These are phyloP conservation scores for Cephonodes hylas DNA, from an alignment of 2,888 invertebrate genomes.

Conservation along the genomic window DNA sequence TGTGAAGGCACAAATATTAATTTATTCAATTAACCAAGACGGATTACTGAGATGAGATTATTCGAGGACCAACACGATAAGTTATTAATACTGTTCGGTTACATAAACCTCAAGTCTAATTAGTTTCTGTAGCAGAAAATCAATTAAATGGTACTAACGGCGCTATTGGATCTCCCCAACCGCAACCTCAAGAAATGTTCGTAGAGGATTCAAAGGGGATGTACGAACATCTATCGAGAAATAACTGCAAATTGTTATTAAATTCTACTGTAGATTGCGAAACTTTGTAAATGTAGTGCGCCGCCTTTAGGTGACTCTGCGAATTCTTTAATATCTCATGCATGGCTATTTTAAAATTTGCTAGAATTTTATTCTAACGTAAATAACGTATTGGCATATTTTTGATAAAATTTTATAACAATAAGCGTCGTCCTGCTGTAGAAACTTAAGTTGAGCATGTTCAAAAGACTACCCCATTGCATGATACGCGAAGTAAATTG, in stretches of 20 bases:
- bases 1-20: slow-evolving; percentile 34
- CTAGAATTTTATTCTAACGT: neutral
- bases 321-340: neutral
- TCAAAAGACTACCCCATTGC: too few relatives aligned
- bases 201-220: slow-evolving; percentile 57
- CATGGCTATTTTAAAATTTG: neutral
- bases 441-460: too few relatives aligned
- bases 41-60: slow-evolving; percentile 56
- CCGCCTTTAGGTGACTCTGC: neutral
- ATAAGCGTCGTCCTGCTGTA: too few relatives aligned
- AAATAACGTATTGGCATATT: too few relatives aligned
- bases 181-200: slow-evolving; percentile 68
- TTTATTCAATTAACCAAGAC: slow-evolving; percentile 50
- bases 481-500: too few relatives aligned
- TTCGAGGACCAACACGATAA: slow-evolving; percentile 57
- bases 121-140: slow-evolving; percentile 75
- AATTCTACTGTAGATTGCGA: slow-evolving; percentile 28
- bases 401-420: too few relatives aligned
- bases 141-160: slow-evolving; percentile 73
- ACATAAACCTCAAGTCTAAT: slow-evolving; percentile 76
- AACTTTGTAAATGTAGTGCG: slow-evolving; percentile 18
- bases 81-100: slow-evolving; percentile 72
- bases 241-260: slow-evolving; percentile 45
- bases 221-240: slow-evolving; percentile 42
- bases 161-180: slow-evolving; percentile 52